A percentile compares a stretch with the other conserved stretches of the same genome.
phyloP scores from a whole-genome alignment of 2,797 vertebrate species.

The Acrossocheilus wenchowensis region DNA sequence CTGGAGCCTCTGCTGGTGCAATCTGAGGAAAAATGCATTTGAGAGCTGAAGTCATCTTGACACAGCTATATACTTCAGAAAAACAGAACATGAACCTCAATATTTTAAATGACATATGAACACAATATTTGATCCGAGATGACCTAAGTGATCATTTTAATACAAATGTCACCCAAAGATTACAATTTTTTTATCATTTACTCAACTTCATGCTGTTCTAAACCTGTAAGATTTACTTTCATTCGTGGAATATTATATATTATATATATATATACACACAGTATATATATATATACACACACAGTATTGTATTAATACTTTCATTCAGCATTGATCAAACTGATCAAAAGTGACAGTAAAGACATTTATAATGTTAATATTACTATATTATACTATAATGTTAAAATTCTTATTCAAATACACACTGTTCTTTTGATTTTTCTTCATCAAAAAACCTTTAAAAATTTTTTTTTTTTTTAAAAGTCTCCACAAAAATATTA shows the following conservation, averaged over 20 bases:
- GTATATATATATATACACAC: too few relatives aligned
- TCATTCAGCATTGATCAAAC: neutral
- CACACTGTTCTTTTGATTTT: too few relatives aligned
- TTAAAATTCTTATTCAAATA: too few relatives aligned
- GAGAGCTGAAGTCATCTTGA: neutral
- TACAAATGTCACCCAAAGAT: neutral
- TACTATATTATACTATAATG: too few relatives aligned
- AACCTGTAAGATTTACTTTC: neutral
- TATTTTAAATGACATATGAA: neutral
- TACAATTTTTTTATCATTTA: neutral
- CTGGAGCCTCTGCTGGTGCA: constrained; percentile 90
- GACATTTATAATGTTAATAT: too few relatives aligned
- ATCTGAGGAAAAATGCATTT: constrained; percentile 76
- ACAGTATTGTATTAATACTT: too few relatives aligned
- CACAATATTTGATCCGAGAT: constrained; percentile 6
- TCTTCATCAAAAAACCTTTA: too few relatives aligned
- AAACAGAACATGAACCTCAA: neutral
- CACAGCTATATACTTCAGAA: neutral
- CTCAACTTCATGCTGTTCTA: neutral
- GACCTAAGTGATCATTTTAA: neutral
- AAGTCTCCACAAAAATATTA: too few relatives aligned
- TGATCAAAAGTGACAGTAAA: neutral
- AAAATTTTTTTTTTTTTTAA: too few relatives aligned
- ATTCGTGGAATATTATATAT: neutral
- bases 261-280: too few relatives aligned